Conservation (phyloP, 2,888 invertebrate genomes). For the Liodrosophila aerea region DNA sequence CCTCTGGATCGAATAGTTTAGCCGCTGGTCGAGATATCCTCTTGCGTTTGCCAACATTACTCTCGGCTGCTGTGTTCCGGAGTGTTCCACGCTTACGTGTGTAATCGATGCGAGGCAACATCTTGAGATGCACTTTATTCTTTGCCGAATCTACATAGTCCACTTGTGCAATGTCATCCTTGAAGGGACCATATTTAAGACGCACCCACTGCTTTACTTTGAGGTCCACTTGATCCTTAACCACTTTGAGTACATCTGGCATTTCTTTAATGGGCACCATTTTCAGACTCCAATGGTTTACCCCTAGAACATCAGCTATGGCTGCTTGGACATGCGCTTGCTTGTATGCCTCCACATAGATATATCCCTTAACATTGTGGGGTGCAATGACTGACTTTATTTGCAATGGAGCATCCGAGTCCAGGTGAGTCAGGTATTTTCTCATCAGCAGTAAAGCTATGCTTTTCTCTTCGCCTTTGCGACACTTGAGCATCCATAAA, state of each 20-base stretch:
- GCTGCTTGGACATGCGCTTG: conserved; percentile 98
- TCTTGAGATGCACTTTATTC: conserved; percentile 96
- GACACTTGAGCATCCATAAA: conserved; percentile 99
- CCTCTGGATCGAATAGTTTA: conserved; percentile 97
- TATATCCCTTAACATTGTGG: conserved; percentile 98
- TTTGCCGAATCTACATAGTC: conserved; percentile 99
- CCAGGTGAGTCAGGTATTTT: conserved; percentile 95
- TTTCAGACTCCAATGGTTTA: conserved; percentile 96
- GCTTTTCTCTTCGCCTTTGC: conserved; percentile 97
- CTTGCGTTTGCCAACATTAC: conserved; percentile 93
- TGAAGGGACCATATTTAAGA: conserved; percentile 94
- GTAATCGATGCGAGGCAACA: conserved; percentile 98
- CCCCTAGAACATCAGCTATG: conserved; percentile 94
- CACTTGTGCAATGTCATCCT: conserved; percentile 98
- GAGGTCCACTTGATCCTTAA: conserved; percentile 96
- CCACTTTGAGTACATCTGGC: conserved; percentile 98
- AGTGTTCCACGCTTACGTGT: conserved; percentile 95
- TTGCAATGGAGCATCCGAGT: conserved; percentile 91
- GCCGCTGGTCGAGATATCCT: conserved; percentile 94
- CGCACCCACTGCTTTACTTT: conserved; percentile 99
- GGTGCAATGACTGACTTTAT: conserved; percentile 99
- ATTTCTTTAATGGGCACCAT: conserved; percentile 99
- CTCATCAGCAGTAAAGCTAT: conserved; percentile 97
- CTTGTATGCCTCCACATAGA: conserved; percentile 99
- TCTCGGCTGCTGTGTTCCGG: conserved; percentile 91